phyloP scores from a whole-genome alignment of 1,140 invertebrate genomes.

The Ganaspis sp. region DNA sequence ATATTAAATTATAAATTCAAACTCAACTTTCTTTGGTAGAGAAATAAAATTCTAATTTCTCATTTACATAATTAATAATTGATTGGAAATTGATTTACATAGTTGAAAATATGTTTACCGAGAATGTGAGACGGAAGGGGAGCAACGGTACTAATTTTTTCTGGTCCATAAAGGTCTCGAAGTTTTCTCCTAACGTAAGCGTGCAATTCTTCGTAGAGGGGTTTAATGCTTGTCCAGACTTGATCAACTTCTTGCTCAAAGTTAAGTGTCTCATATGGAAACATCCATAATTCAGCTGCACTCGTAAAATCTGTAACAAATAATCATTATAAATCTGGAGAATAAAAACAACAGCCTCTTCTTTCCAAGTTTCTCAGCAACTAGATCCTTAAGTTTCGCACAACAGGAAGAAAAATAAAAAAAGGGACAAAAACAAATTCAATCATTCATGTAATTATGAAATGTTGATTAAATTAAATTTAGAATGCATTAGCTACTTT shows the following conservation, averaged over 20 bases:
- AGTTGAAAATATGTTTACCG: constrained; percentile 74
- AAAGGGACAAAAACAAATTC: no score
- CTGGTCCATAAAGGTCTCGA: constrained; percentile 87
- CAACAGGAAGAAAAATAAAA: no score
- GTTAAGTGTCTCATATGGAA: constrained; percentile 85
- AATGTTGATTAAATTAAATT: no score
- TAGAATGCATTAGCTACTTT: no score
- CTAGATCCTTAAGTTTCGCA: no score
- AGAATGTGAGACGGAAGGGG: constrained; percentile 94
- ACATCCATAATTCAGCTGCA: constrained; percentile 89
- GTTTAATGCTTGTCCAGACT: constrained; percentile 89
- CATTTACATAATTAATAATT: constrained; percentile 19
- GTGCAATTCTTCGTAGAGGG: constrained; percentile 92
- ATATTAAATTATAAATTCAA: background rate
- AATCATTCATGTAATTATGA: no score
- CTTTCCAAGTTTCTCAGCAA: no score
- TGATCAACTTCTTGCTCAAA: constrained; percentile 87
- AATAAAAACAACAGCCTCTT: no score
- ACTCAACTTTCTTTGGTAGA: background rate
- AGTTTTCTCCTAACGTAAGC: constrained; percentile 91
- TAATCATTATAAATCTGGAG: constrained; percentile 16
- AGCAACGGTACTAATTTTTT: constrained; percentile 86
- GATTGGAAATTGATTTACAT: background rate
- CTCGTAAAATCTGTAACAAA: constrained; percentile 85
- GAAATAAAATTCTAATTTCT: constrained; percentile 23